Evolutionary conservation across 2,113 vertebrate genomes (phyloP).

Genomic region (Neodon shergylaensis): DNA sequence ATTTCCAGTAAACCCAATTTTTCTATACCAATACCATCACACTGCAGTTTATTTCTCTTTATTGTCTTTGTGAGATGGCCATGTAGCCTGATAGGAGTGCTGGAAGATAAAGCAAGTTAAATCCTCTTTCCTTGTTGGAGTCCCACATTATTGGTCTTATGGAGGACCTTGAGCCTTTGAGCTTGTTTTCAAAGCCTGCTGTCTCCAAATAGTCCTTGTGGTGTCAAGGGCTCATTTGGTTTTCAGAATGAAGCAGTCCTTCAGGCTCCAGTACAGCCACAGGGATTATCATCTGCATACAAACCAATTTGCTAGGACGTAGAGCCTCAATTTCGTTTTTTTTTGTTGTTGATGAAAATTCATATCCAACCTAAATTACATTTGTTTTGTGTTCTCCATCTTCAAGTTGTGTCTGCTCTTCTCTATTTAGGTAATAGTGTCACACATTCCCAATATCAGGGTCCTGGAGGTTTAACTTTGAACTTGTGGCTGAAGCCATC

Average conservation of each 20-base stretch:
- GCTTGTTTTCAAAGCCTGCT: not conserved
- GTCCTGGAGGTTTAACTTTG: slow-evolving; percentile 27
- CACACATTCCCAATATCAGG: not conserved
- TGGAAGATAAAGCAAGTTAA: not conserved
- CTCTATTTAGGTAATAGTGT: not conserved
- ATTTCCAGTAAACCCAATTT: slow-evolving; percentile 28
- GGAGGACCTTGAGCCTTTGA: not conserved
- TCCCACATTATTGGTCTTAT: not conserved
- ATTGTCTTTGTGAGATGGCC: not conserved
- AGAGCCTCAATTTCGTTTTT: not conserved
- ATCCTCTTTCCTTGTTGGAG: not conserved
- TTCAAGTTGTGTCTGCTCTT: rapidly evolving
- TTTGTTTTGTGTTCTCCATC: not conserved
- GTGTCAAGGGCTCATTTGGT: not conserved
- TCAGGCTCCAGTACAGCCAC: not conserved
- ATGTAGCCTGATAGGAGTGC: not conserved
- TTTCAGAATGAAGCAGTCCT: slow-evolving; percentile 3
- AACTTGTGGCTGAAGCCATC: not conserved
- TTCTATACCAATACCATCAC: not conserved
- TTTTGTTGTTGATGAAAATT: not conserved
- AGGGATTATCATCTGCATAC: not conserved
- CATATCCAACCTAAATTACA: not conserved
- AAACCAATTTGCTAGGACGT: not conserved
- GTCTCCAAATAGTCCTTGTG: not conserved
- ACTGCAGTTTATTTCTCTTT: not conserved